Conservation (phyloP, 2,797 vertebrate genomes). For the Sebastes iracundus region DNA sequence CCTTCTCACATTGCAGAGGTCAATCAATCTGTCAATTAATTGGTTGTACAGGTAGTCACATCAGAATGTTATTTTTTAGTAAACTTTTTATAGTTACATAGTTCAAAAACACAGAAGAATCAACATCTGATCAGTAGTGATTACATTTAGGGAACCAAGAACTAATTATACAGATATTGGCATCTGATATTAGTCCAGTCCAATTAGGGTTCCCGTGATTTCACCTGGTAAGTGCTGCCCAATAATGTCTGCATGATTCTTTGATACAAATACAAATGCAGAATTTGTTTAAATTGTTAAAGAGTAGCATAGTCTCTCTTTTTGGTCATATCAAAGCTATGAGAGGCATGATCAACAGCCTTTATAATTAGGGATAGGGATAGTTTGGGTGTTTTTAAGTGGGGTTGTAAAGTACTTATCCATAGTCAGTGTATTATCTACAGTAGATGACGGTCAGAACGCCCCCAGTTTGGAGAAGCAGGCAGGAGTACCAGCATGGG, state of each 20-base stretch:
- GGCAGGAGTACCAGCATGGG: neutral
- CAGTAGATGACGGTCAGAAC: rapidly evolving
- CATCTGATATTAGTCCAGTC: neutral
- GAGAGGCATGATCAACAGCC: neutral
- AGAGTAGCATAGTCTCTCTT: neutral
- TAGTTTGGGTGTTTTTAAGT: neutral
- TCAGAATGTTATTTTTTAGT: neutral
- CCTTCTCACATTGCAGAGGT: slow-evolving; percentile 77
- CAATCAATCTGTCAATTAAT: slow-evolving; percentile 75
- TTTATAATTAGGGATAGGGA: neutral
- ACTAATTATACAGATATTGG: neutral
- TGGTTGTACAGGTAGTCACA: slow-evolving; percentile 51
- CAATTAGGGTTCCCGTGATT: neutral
- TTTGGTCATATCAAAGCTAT: neutral
- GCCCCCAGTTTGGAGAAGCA: neutral
- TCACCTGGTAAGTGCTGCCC: neutral
- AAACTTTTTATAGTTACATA: neutral
- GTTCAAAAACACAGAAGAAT: neutral
- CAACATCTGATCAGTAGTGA: neutral
- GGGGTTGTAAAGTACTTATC: neutral
- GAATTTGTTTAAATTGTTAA: neutral
- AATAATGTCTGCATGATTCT: neutral
- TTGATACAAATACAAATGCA: slow-evolving; percentile 1
- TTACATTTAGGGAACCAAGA: neutral
- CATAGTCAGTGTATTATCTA: neutral